A percentile compares a stretch with the other conserved stretches of the same genome.
Evolutionary conservation across 2,888 invertebrate genomes (phyloP).

Genomic region (Cheilosia vernalis): DNA sequence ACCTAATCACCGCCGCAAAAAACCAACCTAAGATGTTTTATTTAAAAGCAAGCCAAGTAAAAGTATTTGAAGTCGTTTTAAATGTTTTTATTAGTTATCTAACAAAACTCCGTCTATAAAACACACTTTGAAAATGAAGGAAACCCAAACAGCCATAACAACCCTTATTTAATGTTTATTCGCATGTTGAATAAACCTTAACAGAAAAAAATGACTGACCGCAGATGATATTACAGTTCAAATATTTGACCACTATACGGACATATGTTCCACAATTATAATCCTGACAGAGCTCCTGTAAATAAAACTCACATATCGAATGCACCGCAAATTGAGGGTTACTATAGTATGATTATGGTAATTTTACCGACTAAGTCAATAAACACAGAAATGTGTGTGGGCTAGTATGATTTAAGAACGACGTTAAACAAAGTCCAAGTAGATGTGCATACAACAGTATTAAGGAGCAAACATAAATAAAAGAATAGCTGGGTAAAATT

Average conservation of each 20-base stretch:
- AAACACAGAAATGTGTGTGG: conserved; percentile 33
- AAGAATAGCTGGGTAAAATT: background rate
- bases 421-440: conserved; percentile 16
- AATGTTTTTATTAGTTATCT: too few species aligned
- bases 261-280: conserved; percentile 70
- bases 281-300: conserved; percentile 33
- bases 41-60: too few species aligned
- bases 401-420: conserved; percentile 40
- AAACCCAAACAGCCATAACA: background rate
- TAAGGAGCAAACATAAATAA: conserved; percentile 11
- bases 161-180: conserved; percentile 42
- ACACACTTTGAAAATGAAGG: background rate
- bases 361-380: conserved; percentile 61
- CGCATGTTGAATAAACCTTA: conserved; percentile 67
- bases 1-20: too few species aligned
- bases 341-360: conserved; percentile 58
- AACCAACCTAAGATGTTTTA: too few species aligned
- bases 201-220: conserved; percentile 58
- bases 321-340: conserved; percentile 49
- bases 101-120: background rate
- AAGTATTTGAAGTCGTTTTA: too few species aligned
- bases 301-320: conserved; percentile 57
- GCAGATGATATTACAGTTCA: conserved; percentile 69
- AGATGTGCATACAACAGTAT: background rate
- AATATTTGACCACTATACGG: conserved; percentile 67